Conservation (phyloP, 1,140 invertebrate genomes). For the Octopus sinensis region DNA sequence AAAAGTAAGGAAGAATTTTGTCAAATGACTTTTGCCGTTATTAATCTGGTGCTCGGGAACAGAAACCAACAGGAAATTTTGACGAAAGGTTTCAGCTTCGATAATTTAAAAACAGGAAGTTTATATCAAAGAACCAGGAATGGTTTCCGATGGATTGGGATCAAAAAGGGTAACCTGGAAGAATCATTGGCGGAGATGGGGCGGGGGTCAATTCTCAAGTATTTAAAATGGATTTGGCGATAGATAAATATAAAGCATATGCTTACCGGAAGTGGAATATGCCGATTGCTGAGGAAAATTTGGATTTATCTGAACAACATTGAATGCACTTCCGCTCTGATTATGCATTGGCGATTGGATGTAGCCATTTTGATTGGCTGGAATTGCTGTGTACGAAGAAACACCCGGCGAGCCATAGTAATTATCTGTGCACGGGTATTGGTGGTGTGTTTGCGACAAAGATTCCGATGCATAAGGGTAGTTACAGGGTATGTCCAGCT, state of each 20-base stretch:
- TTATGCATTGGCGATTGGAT: not conserved
- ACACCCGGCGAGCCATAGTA: not conserved
- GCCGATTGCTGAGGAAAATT: constrained; percentile 21
- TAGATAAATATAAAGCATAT: not conserved
- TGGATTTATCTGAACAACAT: constrained; percentile 43
- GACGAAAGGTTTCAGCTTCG: too few relatives aligned
- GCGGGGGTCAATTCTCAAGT: constrained; percentile 7
- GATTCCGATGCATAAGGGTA: not conserved
- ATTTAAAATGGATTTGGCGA: too few relatives aligned
- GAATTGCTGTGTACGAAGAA: not conserved
- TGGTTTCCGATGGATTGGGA: too few relatives aligned
- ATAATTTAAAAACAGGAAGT: too few relatives aligned
- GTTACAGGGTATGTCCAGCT: not conserved
- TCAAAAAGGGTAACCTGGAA: not conserved
- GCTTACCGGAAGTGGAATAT: constrained; percentile 27
- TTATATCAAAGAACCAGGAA: too few relatives aligned
- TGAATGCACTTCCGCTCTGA: constrained; percentile 46
- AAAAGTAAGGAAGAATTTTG: too few relatives aligned
- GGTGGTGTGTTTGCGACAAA: not conserved
- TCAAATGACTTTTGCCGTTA: too few relatives aligned
- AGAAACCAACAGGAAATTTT: too few relatives aligned
- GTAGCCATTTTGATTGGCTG: not conserved
- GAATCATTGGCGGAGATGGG: too few relatives aligned
- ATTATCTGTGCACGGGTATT: constrained; percentile 6
- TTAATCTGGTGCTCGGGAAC: too few relatives aligned